phyloP scores from a whole-genome alignment of 2,113 vertebrate species.

The Pseudolaguvia tuberculata region DNA sequence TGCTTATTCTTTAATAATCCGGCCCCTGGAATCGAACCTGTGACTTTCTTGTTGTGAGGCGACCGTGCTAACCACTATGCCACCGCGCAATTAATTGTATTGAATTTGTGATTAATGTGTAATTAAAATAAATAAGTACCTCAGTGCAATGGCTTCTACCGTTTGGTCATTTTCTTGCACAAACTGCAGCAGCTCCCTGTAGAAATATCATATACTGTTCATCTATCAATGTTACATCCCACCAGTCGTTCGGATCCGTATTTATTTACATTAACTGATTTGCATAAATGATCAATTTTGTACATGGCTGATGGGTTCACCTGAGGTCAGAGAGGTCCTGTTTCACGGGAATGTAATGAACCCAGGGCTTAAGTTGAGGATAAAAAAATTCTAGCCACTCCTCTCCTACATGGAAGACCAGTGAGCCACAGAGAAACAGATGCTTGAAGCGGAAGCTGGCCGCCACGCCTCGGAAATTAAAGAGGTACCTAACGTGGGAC shows the following conservation, averaged over 20 bases:
- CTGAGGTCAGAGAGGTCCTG: constrained; percentile 88
- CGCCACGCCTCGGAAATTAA: constrained; percentile 96
- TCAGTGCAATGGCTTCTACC: constrained; percentile 79
- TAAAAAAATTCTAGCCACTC: constrained; percentile 98
- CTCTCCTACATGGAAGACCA: constrained; percentile 92
- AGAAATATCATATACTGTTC: constrained; percentile 46
- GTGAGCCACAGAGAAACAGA: constrained; percentile 89
- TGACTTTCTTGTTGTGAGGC: no score
- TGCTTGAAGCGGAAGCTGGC: constrained; percentile 98
- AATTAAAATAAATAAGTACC: constrained; percentile 64
- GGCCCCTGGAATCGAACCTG: no score
- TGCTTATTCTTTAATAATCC: no score
- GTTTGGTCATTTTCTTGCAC: constrained; percentile 86
- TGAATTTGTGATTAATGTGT: not conserved
- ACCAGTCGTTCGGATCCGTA: not conserved
- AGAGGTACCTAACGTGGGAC: constrained; percentile 74
- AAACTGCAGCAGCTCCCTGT: constrained; percentile 86
- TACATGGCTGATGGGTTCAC: constrained; percentile 58
- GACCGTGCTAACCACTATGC: no score
- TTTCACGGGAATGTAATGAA: constrained; percentile 89
- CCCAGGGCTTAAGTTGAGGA: constrained; percentile 87
- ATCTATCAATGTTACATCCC: not conserved
- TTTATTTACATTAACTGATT: not conserved
- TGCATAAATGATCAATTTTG: no score
- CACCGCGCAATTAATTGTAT: not conserved